Evolutionary conservation across 1,140 invertebrate genomes (phyloP).

Genomic region (Goniozus legneri): DNA sequence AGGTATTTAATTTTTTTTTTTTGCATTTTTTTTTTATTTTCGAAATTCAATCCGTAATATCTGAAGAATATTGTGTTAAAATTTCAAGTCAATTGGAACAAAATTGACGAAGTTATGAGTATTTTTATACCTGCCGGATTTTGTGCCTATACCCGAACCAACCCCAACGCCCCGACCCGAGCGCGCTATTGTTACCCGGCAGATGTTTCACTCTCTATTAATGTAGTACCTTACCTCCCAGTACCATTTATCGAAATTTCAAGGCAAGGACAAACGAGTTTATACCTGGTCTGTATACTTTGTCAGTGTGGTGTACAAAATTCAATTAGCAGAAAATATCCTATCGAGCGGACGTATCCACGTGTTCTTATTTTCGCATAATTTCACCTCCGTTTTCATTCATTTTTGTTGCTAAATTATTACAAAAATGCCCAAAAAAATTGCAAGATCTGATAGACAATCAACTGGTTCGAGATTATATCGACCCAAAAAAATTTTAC

Average conservation of each 20-base stretch:
- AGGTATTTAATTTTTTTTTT: constrained; percentile 6
- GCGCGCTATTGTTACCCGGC: not conserved
- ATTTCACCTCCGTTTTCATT: constrained; percentile 6
- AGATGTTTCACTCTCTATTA: too few species aligned
- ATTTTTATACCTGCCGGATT: not conserved
- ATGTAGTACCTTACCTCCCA: not conserved
- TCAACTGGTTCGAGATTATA: not conserved
- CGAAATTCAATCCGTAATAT: constrained; percentile 8
- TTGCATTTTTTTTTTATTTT: constrained; percentile 2
- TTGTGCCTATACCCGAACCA: not conserved
- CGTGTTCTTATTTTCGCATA: constrained; percentile 3
- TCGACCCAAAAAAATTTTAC: constrained; percentile 14
- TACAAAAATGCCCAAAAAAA: constrained; percentile 14
- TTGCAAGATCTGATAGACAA: constrained; percentile 5
- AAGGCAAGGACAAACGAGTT: constrained; percentile 1
- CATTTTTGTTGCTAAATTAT: constrained; percentile 4
- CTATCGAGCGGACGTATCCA: too few species aligned
- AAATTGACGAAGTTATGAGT: constrained; percentile 8
- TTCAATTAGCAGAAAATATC: too few species aligned
- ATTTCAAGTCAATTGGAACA: constrained; percentile 11
- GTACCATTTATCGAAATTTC: not conserved
- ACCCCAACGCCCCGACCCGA: not conserved
- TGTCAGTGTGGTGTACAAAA: too few species aligned
- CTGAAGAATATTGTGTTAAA: constrained; percentile 12
- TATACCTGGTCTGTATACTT: not conserved